Conservation (phyloP, 1,140 invertebrate genomes). For the Anastrepha obliqua region DNA sequence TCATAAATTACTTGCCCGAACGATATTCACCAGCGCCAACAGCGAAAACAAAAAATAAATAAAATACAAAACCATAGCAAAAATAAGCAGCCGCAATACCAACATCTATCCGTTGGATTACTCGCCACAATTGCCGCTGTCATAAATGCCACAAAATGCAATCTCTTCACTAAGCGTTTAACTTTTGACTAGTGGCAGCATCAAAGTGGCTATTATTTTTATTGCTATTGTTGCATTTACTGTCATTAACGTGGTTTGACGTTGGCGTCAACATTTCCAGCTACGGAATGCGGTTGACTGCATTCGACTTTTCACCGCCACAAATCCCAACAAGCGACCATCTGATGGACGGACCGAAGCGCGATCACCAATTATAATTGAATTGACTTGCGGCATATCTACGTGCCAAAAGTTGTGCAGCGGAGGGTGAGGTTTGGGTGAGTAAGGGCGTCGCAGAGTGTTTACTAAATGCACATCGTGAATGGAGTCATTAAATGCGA, state of each 20-base stretch:
- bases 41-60: too few species aligned
- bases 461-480: not conserved
- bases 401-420: not conserved
- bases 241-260: conserved; percentile 47
- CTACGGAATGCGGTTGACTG: conserved; percentile 35
- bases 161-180: conserved; percentile 37
- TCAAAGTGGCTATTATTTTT: conserved; percentile 5
- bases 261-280: conserved; percentile 45
- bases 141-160: conserved; percentile 53
- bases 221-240: conserved; percentile 12
- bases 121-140: not conserved
- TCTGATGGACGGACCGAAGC: not conserved
- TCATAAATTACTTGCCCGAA: conserved; percentile 32
- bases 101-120: not conserved
- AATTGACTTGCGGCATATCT: conserved; percentile 15
- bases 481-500: conserved; percentile 55
- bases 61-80: not conserved
- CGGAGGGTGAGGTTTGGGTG: not conserved
- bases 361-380: conserved; percentile 50
- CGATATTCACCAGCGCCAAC: not conserved
- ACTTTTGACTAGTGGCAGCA: conserved; percentile 11
- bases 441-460: not conserved
- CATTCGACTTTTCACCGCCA: conserved; percentile 30
- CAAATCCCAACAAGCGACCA: not conserved
- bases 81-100: not conserved